phyloP scores from a whole-genome alignment of 2,797 vertebrate species.

The Acropternis orthonyx region DNA sequence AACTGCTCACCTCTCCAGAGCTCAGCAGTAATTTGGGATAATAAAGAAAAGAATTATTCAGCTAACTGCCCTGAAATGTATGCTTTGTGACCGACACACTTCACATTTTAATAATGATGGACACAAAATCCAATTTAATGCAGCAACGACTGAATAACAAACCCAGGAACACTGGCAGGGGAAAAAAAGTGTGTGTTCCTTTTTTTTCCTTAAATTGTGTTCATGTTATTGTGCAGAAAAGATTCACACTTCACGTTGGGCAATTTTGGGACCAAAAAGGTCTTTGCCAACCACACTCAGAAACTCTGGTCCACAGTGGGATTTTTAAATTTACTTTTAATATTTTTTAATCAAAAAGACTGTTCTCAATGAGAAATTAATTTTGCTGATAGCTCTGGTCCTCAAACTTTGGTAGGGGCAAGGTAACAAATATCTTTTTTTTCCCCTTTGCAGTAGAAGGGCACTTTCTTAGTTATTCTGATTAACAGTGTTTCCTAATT shows the following conservation, averaged over 20 bases:
- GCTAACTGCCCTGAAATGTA: constrained; percentile 80
- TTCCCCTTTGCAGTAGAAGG: not conserved
- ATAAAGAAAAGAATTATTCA: constrained; percentile 83
- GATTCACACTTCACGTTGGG: not conserved
- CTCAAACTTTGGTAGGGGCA: not conserved
- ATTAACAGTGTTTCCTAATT: not conserved
- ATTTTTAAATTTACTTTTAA: not conserved
- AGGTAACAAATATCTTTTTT: not conserved
- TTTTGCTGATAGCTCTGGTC: not conserved
- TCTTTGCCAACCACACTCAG: not conserved
- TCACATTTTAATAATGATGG: constrained; percentile 85
- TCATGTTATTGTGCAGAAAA: constrained; percentile 21
- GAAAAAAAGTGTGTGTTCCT: not conserved
- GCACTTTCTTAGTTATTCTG: not conserved
- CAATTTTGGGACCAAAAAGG: constrained; percentile 45
- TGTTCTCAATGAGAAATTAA: not conserved
- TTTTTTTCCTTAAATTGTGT: constrained; percentile 3
- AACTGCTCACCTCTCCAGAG: constrained; percentile 86
- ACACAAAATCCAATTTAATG: constrained; percentile 79
- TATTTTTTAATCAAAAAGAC: not conserved
- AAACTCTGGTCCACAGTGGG: not conserved
- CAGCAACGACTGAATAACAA: constrained; percentile 66
- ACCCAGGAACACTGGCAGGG: constrained; percentile 32
- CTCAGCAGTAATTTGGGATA: constrained; percentile 87
- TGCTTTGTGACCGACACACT: constrained; percentile 83